Conservation (phyloP, 2,113 vertebrate genomes). For the Istiophorus platypterus region DNA sequence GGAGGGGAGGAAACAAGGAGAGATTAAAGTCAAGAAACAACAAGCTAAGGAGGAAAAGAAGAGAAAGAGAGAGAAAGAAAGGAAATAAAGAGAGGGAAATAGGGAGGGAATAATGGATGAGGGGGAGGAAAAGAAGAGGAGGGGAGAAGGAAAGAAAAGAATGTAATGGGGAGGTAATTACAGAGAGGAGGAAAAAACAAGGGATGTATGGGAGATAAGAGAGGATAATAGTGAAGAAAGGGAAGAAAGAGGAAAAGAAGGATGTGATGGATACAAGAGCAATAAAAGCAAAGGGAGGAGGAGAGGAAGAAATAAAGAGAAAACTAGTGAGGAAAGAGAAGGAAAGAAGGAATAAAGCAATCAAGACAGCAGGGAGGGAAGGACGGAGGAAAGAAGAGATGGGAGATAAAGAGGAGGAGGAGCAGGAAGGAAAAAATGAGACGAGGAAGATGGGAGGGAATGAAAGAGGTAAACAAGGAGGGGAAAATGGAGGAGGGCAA, state of each 20-base stretch:
- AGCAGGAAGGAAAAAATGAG: no score
- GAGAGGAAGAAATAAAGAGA: no score
- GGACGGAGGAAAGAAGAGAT: no score
- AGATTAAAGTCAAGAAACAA: no score
- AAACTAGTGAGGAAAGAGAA: background rate
- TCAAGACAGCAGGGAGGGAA: background rate
- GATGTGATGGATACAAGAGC: background rate
- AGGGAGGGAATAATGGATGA: no score
- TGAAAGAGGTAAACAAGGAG: background rate
- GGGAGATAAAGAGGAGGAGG: background rate
- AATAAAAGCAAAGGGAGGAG: background rate
- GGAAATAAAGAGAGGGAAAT: background rate
- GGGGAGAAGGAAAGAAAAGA: no score
- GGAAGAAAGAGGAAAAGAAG: background rate
- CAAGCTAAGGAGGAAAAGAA: no score
- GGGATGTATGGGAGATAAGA: no score
- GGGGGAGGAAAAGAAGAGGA: no score
- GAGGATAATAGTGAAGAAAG: no score
- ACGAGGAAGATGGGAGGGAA: background rate
- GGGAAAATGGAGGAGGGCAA: background rate
- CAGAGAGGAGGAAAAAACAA: background rate
- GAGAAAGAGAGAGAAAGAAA: background rate
- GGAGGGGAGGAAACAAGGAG: no score
- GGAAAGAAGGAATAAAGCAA: background rate
- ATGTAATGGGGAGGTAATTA: no score